Conservation (phyloP, 2,888 invertebrate genomes). For the Pocota personata region DNA sequence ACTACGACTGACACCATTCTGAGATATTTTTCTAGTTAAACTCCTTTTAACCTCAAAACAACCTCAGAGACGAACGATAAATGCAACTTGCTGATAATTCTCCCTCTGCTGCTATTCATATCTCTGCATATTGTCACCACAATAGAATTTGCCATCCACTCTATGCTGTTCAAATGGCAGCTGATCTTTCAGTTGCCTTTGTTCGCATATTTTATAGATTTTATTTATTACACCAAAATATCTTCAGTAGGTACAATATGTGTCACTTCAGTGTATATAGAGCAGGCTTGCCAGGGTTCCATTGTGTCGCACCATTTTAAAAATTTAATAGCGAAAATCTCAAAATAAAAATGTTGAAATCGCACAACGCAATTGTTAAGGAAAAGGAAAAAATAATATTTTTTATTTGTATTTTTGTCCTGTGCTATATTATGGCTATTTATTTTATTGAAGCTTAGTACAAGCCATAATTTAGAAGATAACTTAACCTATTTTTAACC, state of each 20-base stretch:
- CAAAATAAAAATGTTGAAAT: too few relatives aligned
- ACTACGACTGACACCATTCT: background rate
- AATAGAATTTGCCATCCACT: constrained; percentile 25
- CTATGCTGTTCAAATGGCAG: background rate
- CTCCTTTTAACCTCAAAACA: constrained; percentile 14
- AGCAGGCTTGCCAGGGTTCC: too few relatives aligned
- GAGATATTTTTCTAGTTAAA: constrained; percentile 21
- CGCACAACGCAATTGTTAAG: too few relatives aligned
- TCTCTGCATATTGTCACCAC: constrained; percentile 30
- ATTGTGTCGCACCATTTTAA: too few relatives aligned
- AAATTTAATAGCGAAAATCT: too few relatives aligned
- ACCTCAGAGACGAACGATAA: background rate
- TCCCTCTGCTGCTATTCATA: background rate
- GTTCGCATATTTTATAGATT: constrained; percentile 46
- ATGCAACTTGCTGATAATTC: background rate
- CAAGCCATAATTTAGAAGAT: too few relatives aligned
- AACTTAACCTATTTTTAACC: too few relatives aligned
- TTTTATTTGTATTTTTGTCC: too few relatives aligned
- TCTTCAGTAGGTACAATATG: background rate
- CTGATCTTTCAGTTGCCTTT: constrained; percentile 16
- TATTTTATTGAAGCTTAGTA: too few relatives aligned
- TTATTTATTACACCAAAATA: constrained; percentile 47
- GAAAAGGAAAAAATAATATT: too few relatives aligned
- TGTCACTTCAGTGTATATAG: too few relatives aligned
- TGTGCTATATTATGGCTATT: too few relatives aligned